These are phyloP conservation scores for Sebastes alutus DNA, from an alignment of 2,797 vertebrate genomes.

Conservation along the genomic window DNA sequence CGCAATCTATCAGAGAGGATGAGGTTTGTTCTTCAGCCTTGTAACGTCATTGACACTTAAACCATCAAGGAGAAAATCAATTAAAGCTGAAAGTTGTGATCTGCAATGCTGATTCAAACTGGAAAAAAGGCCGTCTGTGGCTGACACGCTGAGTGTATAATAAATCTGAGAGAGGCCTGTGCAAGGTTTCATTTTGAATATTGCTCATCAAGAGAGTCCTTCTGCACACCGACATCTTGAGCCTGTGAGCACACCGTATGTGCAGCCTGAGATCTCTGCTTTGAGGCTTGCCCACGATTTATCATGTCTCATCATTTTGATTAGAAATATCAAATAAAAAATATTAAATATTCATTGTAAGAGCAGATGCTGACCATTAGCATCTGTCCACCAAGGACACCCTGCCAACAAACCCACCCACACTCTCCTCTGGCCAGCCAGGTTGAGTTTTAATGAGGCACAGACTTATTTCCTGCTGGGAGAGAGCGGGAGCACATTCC, in stretches of 20 bases:
- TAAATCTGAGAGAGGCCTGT: slow-evolving; percentile 10
- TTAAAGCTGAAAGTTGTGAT: slow-evolving; percentile 48
- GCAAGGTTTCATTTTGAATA: slow-evolving; percentile 24
- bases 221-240: background rate
- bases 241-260: background rate
- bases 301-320: slow-evolving; percentile 7
- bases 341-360: slow-evolving; percentile 35
- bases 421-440: slow-evolving; percentile 5
- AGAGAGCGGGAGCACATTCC: background rate
- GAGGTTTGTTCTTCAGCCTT: slow-evolving; percentile 27
- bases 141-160: slow-evolving; percentile 18
- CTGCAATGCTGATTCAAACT: slow-evolving; percentile 41
- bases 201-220: background rate
- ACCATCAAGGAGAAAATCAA: slow-evolving; percentile 39
- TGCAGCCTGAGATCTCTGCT: background rate
- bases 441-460: slow-evolving; percentile 50
- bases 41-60: slow-evolving; percentile 28
- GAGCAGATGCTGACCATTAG: slow-evolving; percentile 35
- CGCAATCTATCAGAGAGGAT: slow-evolving; percentile 13
- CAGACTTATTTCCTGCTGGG: background rate
- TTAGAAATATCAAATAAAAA: slow-evolving; percentile 6
- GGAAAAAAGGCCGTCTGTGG: slow-evolving; percentile 15
- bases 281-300: slow-evolving; percentile 4
- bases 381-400: slow-evolving; percentile 33
- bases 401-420: slow-evolving; percentile 18